Conservation (phyloP, 2,888 invertebrate genomes). For the Pandemis corylana region DNA sequence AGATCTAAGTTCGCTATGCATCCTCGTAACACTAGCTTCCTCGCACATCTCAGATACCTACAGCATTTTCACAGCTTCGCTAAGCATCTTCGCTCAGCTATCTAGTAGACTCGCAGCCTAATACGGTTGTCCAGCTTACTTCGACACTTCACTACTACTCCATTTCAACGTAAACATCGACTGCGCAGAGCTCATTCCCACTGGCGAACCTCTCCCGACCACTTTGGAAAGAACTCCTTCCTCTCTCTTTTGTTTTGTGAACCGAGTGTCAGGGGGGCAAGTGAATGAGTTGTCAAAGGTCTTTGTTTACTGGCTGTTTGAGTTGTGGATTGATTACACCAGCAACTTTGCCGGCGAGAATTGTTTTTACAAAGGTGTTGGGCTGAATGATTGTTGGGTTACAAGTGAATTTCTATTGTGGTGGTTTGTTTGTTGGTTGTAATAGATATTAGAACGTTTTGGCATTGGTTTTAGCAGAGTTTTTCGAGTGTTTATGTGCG, state of each 20-base stretch:
- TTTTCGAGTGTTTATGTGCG: too few species aligned
- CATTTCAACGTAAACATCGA: background rate
- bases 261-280: conserved; percentile 9
- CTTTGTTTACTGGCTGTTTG: conserved; percentile 33
- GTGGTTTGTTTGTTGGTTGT: conserved; percentile 15
- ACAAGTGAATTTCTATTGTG: conserved; percentile 35
- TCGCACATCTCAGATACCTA: too few species aligned
- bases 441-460: background rate
- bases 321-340: conserved; percentile 40
- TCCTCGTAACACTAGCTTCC: too few species aligned
- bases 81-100: too few species aligned
- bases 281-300: conserved; percentile 23
- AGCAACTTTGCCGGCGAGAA: conserved; percentile 29
- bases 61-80: too few species aligned
- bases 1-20: too few species aligned
- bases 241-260: conserved; percentile 12
- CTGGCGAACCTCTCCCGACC: conserved; percentile 16
- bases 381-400: conserved; percentile 38
- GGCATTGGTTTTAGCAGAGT: background rate
- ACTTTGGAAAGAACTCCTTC: conserved; percentile 29
- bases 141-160: conserved; percentile 3
- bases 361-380: conserved; percentile 40
- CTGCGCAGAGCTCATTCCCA: conserved; percentile 8
- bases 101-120: background rate
- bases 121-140: conserved; percentile 14